A percentile compares a stretch with the other conserved stretches of the same genome.
phyloP scores from a whole-genome alignment of 2,113 vertebrate species.

The Sylvietta virens region DNA sequence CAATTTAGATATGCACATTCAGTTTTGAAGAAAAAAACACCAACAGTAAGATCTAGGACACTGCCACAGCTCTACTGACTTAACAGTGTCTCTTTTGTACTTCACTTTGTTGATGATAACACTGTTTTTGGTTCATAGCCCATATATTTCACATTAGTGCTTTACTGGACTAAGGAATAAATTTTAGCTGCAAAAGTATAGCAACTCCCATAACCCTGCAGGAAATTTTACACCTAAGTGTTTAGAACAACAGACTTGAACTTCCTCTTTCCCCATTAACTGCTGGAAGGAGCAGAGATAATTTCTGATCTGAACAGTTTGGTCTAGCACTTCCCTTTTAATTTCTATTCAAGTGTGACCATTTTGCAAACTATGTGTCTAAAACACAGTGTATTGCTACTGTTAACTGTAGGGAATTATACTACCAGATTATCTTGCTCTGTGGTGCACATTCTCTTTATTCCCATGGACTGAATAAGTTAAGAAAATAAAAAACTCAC shows the following conservation, averaged over 20 bases:
- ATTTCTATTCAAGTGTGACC: neutral
- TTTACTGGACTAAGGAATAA: neutral
- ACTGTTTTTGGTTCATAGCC: neutral
- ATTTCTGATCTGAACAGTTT: neutral
- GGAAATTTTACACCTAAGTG: neutral
- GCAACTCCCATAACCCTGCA: neutral
- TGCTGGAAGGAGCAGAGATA: neutral
- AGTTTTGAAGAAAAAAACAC: neutral
- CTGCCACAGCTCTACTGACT: neutral
- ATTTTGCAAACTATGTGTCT: neutral
- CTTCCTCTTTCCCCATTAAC: neutral
- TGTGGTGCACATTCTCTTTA: neutral
- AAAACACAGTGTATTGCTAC: neutral
- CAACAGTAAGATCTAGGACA: neutral
- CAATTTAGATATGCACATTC: neutral
- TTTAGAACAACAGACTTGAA: neutral
- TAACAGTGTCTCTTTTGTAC: neutral
- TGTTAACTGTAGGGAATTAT: neutral
- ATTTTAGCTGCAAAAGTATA: neutral
- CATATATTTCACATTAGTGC: neutral
- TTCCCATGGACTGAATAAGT: neutral
- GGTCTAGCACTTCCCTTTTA: neutral
- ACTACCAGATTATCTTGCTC: neutral
- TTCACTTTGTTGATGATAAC: neutral
- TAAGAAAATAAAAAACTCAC: neutral